Conservation (phyloP, 2,113 vertebrate genomes). For the Syngnathus scovelli region DNA sequence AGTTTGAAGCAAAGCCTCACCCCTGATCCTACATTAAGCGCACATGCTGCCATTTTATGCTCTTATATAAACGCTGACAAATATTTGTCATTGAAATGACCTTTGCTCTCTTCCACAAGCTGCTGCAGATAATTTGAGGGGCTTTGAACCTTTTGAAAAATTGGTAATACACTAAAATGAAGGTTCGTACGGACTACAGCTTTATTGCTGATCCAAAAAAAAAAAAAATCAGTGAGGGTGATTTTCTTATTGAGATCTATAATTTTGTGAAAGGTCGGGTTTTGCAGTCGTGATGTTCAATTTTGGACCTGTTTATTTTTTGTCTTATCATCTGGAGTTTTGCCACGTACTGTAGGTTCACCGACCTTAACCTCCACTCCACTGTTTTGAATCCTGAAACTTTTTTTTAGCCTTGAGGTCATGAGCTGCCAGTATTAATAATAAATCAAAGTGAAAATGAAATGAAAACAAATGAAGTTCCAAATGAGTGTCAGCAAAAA, state of each 20-base stretch:
- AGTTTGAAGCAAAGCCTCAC: constrained; percentile 3
- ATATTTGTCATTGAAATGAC: constrained; percentile 13
- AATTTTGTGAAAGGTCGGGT: not conserved
- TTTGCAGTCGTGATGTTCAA: not conserved
- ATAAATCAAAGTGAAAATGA: too few species aligned
- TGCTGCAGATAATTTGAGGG: constrained; percentile 18
- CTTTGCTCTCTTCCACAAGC: constrained; percentile 26
- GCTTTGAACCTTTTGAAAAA: not conserved
- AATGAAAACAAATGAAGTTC: too few species aligned
- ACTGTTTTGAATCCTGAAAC: not conserved
- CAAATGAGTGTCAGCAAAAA: too few species aligned
- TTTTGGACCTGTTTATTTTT: not conserved
- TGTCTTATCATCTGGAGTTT: not conserved
- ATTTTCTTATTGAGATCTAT: not conserved
- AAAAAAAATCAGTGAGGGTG: not conserved
- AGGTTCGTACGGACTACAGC: not conserved
- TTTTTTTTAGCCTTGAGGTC: not conserved
- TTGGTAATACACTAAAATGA: not conserved
- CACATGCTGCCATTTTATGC: constrained; percentile 9
- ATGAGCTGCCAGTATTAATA: too few species aligned
- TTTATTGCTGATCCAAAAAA: not conserved
- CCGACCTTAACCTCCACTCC: not conserved
- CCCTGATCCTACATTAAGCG: constrained; percentile 7
- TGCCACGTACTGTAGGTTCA: not conserved
- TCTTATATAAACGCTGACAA: constrained; percentile 10